Percentiles rank a stretch among this genome's conserved stretches.
Conservation (phyloP, 2,113 vertebrate species). For the Eudyptes chrysolophus region DNA sequence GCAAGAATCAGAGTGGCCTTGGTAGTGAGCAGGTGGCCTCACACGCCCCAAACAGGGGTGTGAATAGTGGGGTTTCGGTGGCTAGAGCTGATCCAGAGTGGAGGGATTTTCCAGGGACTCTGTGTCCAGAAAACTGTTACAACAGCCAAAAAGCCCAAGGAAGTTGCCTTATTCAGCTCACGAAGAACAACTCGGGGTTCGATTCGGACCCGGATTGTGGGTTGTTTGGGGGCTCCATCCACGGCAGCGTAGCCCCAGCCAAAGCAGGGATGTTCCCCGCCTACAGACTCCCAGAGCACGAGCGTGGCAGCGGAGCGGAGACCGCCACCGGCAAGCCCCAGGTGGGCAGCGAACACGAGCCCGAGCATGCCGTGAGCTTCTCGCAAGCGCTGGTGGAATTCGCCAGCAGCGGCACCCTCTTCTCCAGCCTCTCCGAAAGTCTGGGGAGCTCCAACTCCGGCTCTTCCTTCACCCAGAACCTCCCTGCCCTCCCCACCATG, state of each 20-base stretch:
- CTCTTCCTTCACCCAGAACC: conserved; percentile 86
- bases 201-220: conserved; percentile 52
- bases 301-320: accelerated
- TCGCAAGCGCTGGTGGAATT: conserved; percentile 94
- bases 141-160: conserved; percentile 61
- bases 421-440: conserved; percentile 82
- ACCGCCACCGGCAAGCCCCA: neutral
- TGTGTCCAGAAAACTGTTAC: conserved; percentile 60
- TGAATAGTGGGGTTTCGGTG: conserved; percentile 7
- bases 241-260: neutral
- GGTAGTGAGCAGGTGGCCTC: conserved; percentile 32
- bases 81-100: conserved; percentile 64
- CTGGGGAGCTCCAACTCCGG: conserved; percentile 80
- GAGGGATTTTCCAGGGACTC: conserved; percentile 64
- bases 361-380: conserved; percentile 87
- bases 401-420: conserved; percentile 84
- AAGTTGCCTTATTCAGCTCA: conserved; percentile 67
- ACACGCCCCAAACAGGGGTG: conserved; percentile 14
- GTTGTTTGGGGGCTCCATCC: conserved; percentile 52
- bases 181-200: conserved; percentile 42
- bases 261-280: conserved; percentile 42
- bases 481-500: conserved; percentile 91
- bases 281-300: neutral
- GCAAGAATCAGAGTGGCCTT: conserved; percentile 43
- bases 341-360: conserved; percentile 61